Base-by-base conservation (phyloP, 2,113 vertebrate species). In the Hystrix brachyura region DNA sequence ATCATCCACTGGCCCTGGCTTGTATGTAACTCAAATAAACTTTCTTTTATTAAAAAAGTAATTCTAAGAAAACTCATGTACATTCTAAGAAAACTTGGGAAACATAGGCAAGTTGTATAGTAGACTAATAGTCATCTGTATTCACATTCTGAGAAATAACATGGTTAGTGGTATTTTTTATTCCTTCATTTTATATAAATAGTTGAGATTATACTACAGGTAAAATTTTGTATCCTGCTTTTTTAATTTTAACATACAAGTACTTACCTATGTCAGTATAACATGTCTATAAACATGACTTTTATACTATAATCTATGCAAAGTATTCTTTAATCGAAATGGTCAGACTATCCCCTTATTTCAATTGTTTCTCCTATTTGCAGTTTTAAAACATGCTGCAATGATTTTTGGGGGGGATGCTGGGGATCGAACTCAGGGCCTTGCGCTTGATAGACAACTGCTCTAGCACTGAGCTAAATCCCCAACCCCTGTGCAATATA, bases 1-100 rank as follows among this genome's bases (percentile, higher is more conserved):
- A 99, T 99, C 99, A 99, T 99, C 99, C 99, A 97, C 96, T 99
- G 99, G 99, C 99, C 99, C 0, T 99, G 99, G 99, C 99, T 99
- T 99, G 99, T 99, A 99, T 97, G 99, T 99, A 98, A 96, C 53
- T 95, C 82, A 88, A 94, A 89, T 79, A 85, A 91, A 81, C 8
- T n/a, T 90, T 64, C 90, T 94, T 67, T 91, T 87, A 59, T 91
- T 91, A 69, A 89, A 93, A 82, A 93, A 89, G 55, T 94, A 79
- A 94, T 69, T 91, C 38, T 38, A 38, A 38, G 38, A 38, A 38
- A 38, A 38, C 38, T 38, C 6, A 7, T 94, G 46, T 88, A 86
- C 48, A 74, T 91, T 88, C 4, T 89, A 91, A 62, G 67, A 95
- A 95, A 88, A 86, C 27, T 96, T 72, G 55, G 34, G 82, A 94